Base-by-base conservation (phyloP, 2,888 invertebrate genomes). In the Coleophora flavipennella region DNA sequence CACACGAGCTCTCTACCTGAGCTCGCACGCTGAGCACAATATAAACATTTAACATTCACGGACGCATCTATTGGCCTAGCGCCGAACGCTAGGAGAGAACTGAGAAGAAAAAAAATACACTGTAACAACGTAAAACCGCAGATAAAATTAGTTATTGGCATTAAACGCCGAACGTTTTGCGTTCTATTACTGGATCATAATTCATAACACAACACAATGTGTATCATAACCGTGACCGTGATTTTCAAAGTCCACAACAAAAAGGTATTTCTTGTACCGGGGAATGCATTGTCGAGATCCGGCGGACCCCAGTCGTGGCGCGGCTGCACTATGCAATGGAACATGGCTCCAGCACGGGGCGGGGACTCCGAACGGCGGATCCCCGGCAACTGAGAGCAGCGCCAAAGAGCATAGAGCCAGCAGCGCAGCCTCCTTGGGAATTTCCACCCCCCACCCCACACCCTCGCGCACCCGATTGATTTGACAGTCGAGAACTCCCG, bases 301-400 rank as follows among this genome's bases (percentile, higher is more conserved):
- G 88, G 89, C 62, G 88, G 86, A 49, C 89, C 88, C 91, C 92
- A 92, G 67, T 91, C 91, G 69, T 89, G 90, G 63, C 89, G 88
- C 80, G 91, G 92, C 83, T 92, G 92, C 67, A 92, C 92, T 62
- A 92, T 92, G 76, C 92, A 93, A 86, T 92, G 92, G 81, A 92
- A 92, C 92, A 92, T 92, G 66, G 60, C 59, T 50, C 45, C 45
- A 43, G 50, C 46, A 39, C 38, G 43, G 57, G 46, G 48, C 42
- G 55, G 53, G 53, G 48, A 49, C 55, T 53, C 48, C 55, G 55
- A 58, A 6, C 20, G 20, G 20, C 20, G 20, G 20, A 20, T 20
- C 59, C 55, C 58, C 39, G 50, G 52, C 49, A 46, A 46, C 53
- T 49, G 54, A 42, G 41, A 41, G 50, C 55, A 53, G 57, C 46